Evolutionary conservation across 92 coral and sea anemone species (phyloP).

Genomic region (Zoanthus sociatus): DNA sequence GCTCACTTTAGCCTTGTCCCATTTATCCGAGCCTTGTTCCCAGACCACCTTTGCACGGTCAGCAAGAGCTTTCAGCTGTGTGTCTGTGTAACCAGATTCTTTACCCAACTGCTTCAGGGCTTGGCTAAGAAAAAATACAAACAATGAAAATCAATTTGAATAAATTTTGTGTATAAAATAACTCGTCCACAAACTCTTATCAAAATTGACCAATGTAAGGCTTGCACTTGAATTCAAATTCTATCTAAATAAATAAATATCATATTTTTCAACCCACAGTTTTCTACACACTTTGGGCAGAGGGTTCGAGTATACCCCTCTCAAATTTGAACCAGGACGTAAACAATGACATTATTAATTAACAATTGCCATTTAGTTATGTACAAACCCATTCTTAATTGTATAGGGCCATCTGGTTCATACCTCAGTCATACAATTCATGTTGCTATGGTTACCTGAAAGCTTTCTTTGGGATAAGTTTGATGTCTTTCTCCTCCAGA

Average conservation of each 20-base stretch:
- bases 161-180: neutral
- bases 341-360: too few relatives aligned
- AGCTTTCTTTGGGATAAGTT: conserved; percentile 73
- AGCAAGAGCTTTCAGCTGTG: conserved; percentile 80
- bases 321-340: too few relatives aligned
- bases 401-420: neutral
- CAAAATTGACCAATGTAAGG: too few relatives aligned
- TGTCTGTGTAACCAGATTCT: conserved; percentile 78
- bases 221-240: too few relatives aligned
- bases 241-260: too few relatives aligned
- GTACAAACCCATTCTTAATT: too few relatives aligned
- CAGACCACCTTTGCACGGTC: conserved; percentile 80
- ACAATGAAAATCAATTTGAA: neutral
- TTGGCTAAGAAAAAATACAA: conserved; percentile 48
- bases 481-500: conserved; percentile 81
- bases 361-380: too few relatives aligned
- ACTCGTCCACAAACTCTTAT: too few relatives aligned
- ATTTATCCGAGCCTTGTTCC: conserved; percentile 68
- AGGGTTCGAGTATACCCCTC: too few relatives aligned
- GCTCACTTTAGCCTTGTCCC: conserved; percentile 95
- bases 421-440: neutral
- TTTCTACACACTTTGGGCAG: too few relatives aligned
- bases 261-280: too few relatives aligned
- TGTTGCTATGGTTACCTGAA: conserved; percentile 73
- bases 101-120: conserved; percentile 87